Base-by-base conservation (phyloP, 2,888 invertebrate genomes). In the Aphodius granarius region DNA sequence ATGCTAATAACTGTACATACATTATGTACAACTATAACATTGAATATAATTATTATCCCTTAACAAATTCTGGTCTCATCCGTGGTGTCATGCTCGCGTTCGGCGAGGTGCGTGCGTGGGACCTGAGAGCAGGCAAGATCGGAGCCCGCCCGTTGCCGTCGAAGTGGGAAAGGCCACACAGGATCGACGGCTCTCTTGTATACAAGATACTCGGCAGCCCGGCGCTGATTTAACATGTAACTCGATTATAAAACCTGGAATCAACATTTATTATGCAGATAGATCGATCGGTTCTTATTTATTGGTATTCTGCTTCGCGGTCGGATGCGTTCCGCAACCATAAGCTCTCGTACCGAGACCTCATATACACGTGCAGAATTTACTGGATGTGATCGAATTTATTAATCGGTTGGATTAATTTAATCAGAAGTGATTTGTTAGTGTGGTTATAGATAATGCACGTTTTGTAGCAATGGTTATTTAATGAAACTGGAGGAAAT, bases 211-310 rank as follows among this genome's bases (percentile, higher is more conserved):
- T 76, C 77, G 76, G 78, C 76, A 78, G 78, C 78, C 75, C 78
- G 68, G 77, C 78, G 77, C 78, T 78, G 78, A 78, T 78, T 78
- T 78, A 78, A 78, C 78, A 78, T 76, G 77, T 76, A 76, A 70
- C 77, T 75, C 78, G 78, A 78, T 78, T 78, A 78, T 78, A 78
- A 78, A 78, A 78, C 77, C 76, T 73, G 71, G 76, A 76, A 78
- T 78, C 76, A 78, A 78, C 78, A 78, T 78, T 78, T 78, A 78
- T 78, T 78, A 78, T 78, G 76, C 74, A 76, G 78, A 77, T 76
- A 78, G 77, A 78, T 78, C 76, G 78, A 76, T 77, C 78, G 73
- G 76, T 65, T 78, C 43, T 78, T 78, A 78, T 78, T 78, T 78
- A 78, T 78, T 78, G 72, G 75, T 66, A 74, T 75, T 77, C 73